Conservation (phyloP, 2,113 vertebrate species). For the Esox niger region DNA sequence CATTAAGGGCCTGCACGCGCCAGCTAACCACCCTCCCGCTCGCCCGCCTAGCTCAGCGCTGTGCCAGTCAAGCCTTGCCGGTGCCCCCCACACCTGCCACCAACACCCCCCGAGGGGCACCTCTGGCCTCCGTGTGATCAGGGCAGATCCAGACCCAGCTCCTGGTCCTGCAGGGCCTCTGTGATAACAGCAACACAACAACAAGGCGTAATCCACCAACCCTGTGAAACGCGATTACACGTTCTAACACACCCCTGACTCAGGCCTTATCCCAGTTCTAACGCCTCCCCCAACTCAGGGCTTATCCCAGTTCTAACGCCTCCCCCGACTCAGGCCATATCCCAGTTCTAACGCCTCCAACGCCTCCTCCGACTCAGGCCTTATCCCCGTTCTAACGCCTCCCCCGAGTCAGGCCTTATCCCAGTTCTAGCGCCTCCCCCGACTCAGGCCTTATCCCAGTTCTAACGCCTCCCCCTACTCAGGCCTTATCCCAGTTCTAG, state of each 20-base stretch:
- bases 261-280: neutral
- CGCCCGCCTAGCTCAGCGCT: slow-evolving; percentile 33
- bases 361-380: no score
- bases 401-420: neutral
- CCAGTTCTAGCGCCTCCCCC: no score
- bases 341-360: no score
- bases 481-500: no score
- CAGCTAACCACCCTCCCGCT: slow-evolving; percentile 63
- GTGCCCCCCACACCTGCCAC: slow-evolving; percentile 55
- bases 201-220: neutral
- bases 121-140: neutral
- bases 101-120: slow-evolving; percentile 11
- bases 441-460: no score
- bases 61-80: slow-evolving; percentile 50
- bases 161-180: neutral
- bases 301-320: no score
- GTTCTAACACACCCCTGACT: neutral
- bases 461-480: no score
- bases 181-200: neutral
- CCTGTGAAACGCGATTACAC: neutral
- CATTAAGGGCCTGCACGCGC: slow-evolving; percentile 69
- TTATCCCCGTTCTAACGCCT: no score
- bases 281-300: no score
- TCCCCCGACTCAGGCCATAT: no score
- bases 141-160: neutral